These are phyloP conservation scores for Nesoenas mayeri DNA, from an alignment of 2,113 vertebrate genomes.

Conservation along the genomic window DNA sequence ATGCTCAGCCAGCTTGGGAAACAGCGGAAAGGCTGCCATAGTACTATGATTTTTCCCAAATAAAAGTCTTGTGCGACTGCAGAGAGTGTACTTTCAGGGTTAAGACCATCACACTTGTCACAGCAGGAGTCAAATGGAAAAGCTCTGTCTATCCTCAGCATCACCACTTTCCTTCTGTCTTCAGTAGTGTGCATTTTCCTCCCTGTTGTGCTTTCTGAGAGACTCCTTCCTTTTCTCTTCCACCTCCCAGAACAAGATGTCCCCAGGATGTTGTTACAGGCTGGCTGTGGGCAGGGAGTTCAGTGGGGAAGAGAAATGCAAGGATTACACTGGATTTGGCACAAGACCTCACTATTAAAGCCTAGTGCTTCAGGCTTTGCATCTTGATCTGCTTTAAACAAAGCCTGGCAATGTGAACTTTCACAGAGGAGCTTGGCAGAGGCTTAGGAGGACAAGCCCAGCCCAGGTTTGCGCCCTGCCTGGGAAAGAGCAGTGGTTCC, in stretches of 20 bases:
- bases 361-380: background rate
- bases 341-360: background rate
- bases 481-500: background rate
- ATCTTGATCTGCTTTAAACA: background rate
- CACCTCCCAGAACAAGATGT: background rate
- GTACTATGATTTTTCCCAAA: background rate
- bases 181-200: background rate
- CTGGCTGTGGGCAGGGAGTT: background rate
- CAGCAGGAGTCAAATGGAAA: background rate
- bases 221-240: background rate
- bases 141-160: background rate
- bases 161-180: background rate
- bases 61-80: background rate
- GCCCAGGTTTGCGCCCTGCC: background rate
- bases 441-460: background rate
- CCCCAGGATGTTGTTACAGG: background rate
- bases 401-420: background rate
- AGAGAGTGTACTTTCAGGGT: background rate
- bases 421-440: background rate
- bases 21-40: background rate
- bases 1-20: background rate
- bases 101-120: background rate
- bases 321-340: background rate
- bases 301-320: background rate
- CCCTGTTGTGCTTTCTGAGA: background rate